phyloP scores from a whole-genome alignment of 2,797 vertebrate species.

The Falco columbarius region DNA sequence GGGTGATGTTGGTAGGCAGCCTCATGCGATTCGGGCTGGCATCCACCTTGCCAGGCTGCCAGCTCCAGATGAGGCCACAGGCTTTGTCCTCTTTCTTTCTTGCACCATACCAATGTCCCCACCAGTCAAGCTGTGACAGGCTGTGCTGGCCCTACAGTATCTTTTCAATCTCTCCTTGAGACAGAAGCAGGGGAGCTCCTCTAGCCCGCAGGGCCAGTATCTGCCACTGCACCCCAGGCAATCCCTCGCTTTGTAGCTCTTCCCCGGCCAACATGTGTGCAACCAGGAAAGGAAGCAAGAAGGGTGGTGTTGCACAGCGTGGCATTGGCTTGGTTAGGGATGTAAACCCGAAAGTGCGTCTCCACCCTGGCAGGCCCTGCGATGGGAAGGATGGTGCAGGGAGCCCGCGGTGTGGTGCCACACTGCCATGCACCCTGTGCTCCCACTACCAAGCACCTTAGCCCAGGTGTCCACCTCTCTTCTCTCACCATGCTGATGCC shows the following conservation, averaged over 20 bases:
- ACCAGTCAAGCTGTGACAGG: neutral
- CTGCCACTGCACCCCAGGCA: neutral
- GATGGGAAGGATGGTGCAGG: fast-evolving
- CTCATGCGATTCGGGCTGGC: fast-evolving
- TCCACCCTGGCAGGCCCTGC: fast-evolving
- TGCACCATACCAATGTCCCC: neutral
- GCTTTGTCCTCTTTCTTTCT: neutral
- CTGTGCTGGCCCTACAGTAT: fast-evolving
- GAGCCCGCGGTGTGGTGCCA: fast-evolving
- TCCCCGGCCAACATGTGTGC: fast-evolving
- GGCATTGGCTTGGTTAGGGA: neutral
- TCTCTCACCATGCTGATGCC: neutral
- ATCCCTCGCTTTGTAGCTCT: neutral
- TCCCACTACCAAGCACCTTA: neutral
- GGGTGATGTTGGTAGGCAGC: neutral
- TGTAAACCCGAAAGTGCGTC: fast-evolving
- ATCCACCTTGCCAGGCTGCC: neutral
- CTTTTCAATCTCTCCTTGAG: neutral
- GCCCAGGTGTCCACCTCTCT: neutral
- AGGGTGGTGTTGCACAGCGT: neutral
- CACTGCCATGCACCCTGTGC: neutral
- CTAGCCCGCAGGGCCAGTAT: neutral
- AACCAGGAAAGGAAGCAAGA: fast-evolving
- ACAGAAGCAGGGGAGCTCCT: neutral
- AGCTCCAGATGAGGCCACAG: neutral